Conservation (phyloP, 2,113 vertebrate species). For the Hirundichthys speculiger region DNA sequence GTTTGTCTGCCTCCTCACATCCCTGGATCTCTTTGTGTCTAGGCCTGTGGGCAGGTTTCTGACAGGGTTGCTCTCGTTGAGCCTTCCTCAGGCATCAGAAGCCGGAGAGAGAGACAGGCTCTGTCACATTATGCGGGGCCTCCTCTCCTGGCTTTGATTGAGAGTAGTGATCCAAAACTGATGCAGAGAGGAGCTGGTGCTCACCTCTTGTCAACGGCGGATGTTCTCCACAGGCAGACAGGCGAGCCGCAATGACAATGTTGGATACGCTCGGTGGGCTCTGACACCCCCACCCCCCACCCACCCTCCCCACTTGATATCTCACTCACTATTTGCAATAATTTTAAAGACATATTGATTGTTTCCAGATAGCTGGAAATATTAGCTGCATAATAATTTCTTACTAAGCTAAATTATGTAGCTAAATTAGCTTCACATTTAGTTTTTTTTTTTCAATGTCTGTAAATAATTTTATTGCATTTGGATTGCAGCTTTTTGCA, state of each 20-base stretch:
- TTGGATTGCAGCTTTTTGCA: too few species aligned
- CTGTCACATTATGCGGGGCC: slow-evolving; percentile 81
- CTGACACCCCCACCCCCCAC: slow-evolving; percentile 70
- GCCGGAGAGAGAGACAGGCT: slow-evolving; percentile 68
- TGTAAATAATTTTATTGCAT: too few species aligned
- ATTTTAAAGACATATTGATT: slow-evolving; percentile 54
- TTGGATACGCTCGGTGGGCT: slow-evolving; percentile 76
- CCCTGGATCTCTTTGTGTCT: slow-evolving; percentile 67
- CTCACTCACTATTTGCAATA: slow-evolving; percentile 68
- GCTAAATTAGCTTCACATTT: too few species aligned
- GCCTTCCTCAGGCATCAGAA: slow-evolving; percentile 70
- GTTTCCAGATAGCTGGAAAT: slow-evolving; percentile 6
- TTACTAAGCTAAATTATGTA: neutral
- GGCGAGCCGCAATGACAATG: slow-evolving; percentile 77
- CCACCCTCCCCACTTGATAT: slow-evolving; percentile 63
- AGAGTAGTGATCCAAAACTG: slow-evolving; percentile 85
- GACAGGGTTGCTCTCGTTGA: slow-evolving; percentile 66
- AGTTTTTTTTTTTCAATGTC: too few species aligned
- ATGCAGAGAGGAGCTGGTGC: slow-evolving; percentile 73
- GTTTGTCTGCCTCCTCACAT: slow-evolving; percentile 52
- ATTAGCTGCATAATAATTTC: neutral
- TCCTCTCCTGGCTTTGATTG: slow-evolving; percentile 77
- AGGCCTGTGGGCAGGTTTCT: slow-evolving; percentile 70
- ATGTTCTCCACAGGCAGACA: slow-evolving; percentile 73
- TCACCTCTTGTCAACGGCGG: slow-evolving; percentile 72